Conservation (phyloP, 2,797 vertebrate species). For the Onychomys torridus region DNA sequence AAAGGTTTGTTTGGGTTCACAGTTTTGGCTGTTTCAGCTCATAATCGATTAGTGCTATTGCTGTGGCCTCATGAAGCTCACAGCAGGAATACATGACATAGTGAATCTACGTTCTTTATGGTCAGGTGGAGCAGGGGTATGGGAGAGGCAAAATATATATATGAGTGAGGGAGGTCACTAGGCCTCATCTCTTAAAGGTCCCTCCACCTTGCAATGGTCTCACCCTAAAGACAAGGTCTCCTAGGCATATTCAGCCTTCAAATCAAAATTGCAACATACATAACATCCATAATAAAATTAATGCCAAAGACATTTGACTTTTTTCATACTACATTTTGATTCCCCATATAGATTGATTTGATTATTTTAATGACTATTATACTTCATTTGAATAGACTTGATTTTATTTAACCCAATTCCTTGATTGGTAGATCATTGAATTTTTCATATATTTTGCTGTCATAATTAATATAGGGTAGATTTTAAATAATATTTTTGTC, state of each 20-base stretch:
- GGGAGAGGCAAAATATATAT: not conserved
- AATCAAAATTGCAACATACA: not conserved
- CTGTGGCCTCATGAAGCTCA: not conserved
- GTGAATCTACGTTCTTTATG: not conserved
- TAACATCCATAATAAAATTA: not conserved
- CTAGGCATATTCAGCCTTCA: not conserved
- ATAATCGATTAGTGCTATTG: not conserved
- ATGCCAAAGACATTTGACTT: slow-evolving; percentile 56
- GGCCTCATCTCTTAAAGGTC: not conserved
- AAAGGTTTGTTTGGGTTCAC: not conserved
- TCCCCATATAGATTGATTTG: slow-evolving; percentile 6
- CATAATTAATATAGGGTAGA: slow-evolving; percentile 6
- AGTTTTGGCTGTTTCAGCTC: not conserved
- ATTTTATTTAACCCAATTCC: slow-evolving; percentile 23
- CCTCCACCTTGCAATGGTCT: not conserved
- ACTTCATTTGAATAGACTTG: slow-evolving; percentile 26
- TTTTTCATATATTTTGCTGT: slow-evolving; percentile 43
- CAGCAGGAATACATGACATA: not conserved
- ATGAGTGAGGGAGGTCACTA: not conserved
- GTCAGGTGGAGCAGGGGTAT: too few species aligned
- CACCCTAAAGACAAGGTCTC: not conserved
- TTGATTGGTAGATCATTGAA: not conserved
- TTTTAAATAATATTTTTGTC: slow-evolving; percentile 18
- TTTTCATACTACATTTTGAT: slow-evolving; percentile 9
- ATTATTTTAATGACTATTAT: slow-evolving; percentile 47